Percentiles rank a stretch among this genome's conserved stretches.
Evolutionary conservation across 2,797 vertebrate genomes (phyloP).

Genomic region (Hoplostethus atlanticus): DNA sequence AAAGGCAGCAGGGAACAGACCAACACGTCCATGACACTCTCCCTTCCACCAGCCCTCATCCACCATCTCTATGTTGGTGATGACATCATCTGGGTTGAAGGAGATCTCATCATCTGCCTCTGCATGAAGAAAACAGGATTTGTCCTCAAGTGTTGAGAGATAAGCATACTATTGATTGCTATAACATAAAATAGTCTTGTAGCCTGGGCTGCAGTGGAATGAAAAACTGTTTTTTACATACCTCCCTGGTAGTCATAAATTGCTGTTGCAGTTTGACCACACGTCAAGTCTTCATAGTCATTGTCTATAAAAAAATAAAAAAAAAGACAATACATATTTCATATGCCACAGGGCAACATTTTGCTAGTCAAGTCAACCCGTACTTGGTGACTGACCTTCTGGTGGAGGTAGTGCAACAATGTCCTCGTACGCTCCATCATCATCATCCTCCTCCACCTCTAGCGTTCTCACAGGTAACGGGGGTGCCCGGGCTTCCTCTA

Average conservation of each 20-base stretch:
- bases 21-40: slow-evolving; percentile 82
- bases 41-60: slow-evolving; percentile 97
- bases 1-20: slow-evolving; percentile 93
- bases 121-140: slow-evolving; percentile 65
- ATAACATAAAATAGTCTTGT: neutral
- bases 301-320: slow-evolving; percentile 13
- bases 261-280: slow-evolving; percentile 82
- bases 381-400: slow-evolving; percentile 50
- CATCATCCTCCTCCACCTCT: slow-evolving; percentile 28
- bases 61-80: slow-evolving; percentile 93
- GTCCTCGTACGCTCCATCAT: slow-evolving; percentile 68
- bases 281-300: slow-evolving; percentile 85
- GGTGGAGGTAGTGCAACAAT: neutral
- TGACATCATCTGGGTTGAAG: slow-evolving; percentile 90
- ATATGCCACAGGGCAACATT: neutral
- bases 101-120: slow-evolving; percentile 95
- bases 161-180: neutral
- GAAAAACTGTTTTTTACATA: slow-evolving; percentile 65
- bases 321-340: neutral
- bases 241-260: slow-evolving; percentile 96
- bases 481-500: neutral
- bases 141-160: neutral
- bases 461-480: slow-evolving; percentile 29
- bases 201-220: neutral
- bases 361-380: neutral